phyloP scores from a whole-genome alignment of 2,888 invertebrate species.

The Campoplex nolae region DNA sequence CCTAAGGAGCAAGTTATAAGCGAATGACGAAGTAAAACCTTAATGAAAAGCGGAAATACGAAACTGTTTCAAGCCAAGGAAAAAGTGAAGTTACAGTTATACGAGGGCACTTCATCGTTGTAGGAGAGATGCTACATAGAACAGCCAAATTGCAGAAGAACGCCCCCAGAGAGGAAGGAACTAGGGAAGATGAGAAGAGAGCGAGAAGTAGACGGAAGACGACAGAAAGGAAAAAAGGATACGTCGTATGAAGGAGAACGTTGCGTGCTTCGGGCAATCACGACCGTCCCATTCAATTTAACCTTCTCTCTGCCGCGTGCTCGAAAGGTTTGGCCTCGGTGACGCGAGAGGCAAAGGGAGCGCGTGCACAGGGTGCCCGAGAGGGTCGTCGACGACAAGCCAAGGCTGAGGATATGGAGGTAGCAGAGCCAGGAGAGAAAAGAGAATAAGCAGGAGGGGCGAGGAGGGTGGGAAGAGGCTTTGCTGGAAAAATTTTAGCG shows the following conservation, averaged over 20 bases:
- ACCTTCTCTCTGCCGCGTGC: conserved; percentile 60
- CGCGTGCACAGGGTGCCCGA: conserved; percentile 60
- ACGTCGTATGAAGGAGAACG: conserved; percentile 24
- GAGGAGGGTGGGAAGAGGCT: conserved; percentile 42
- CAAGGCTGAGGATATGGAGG: conserved; percentile 16
- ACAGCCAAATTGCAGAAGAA: conserved; percentile 60
- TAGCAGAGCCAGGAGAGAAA: conserved; percentile 24
- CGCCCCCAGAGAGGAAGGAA: conserved; percentile 48
- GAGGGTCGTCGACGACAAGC: conserved; percentile 61
- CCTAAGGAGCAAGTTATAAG: conserved; percentile 50
- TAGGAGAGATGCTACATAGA: conserved; percentile 13
- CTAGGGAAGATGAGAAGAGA: conserved; percentile 46
- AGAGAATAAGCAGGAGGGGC: conserved; percentile 1
- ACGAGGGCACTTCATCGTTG: conserved; percentile 50
- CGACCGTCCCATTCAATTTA: conserved; percentile 72
- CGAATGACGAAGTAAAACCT: conserved; percentile 51
- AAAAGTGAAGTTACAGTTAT: conserved; percentile 48
- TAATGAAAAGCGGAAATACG: conserved; percentile 65
- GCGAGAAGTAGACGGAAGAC: conserved; percentile 27
- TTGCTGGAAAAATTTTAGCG: conserved; percentile 63
- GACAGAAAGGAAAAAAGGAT: conserved; percentile 20
- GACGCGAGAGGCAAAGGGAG: conserved; percentile 39
- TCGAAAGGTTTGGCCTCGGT: conserved; percentile 46
- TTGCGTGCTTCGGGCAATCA: conserved; percentile 70
- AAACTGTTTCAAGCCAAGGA: conserved; percentile 52